Evolutionary conservation across 2,113 vertebrate genomes (phyloP).

Genomic region (Phrynosoma blainvillii): DNA sequence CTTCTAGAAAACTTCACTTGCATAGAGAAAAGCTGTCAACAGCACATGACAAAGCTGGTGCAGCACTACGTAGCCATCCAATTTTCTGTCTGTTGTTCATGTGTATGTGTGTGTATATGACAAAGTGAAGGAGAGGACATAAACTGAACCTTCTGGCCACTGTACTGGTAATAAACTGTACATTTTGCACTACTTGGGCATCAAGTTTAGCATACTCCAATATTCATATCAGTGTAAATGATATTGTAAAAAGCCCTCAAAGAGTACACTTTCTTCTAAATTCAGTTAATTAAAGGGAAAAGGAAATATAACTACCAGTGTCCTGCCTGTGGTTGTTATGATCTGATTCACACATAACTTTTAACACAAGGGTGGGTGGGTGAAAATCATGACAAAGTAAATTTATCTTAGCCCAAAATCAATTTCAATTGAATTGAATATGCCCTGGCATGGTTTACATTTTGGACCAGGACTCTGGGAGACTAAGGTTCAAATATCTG

Average conservation of each 20-base stretch:
- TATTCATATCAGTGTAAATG: not conserved
- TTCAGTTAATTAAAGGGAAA: no score
- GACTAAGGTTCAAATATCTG: no score
- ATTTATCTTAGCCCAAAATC: no score
- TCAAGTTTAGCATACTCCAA: not conserved
- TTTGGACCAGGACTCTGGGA: no score
- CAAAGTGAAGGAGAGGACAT: not conserved
- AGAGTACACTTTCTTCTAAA: not conserved
- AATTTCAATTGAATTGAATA: no score
- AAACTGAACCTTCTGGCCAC: not conserved
- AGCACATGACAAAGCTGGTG: not conserved
- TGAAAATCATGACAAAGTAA: no score
- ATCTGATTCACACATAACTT: not conserved
- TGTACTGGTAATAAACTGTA: not conserved
- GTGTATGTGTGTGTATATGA: no score
- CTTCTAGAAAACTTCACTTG: not conserved
- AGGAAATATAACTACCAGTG: not conserved
- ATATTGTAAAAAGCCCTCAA: not conserved
- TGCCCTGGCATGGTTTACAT: no score
- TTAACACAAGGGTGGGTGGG: no score
- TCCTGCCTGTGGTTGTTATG: not conserved
- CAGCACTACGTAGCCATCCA: not conserved
- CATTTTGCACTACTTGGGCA: not conserved
- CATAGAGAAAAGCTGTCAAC: no score
- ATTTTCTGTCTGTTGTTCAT: no score